Evolutionary conservation across 2,888 invertebrate species (phyloP), one percentile per base, ranked within the genome.

Genomic region (Thyatira batis): DNA sequence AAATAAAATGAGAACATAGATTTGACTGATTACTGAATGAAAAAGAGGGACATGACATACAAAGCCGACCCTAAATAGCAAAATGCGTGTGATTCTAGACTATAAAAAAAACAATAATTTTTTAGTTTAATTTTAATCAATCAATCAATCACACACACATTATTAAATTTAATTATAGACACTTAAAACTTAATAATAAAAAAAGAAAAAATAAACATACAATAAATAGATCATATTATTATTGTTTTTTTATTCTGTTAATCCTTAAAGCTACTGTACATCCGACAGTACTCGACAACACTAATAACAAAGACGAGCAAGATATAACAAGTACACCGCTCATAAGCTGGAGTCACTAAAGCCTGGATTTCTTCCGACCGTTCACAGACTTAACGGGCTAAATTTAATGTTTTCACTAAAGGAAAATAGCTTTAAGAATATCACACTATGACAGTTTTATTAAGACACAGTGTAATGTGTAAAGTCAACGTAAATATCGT

Each of bases 321-420:
- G 52, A 50, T 61, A 48, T 63, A 61, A 56, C 55, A 52, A 52
- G 51, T 58, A 46, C 52, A 55, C 56, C 48, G 53, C 33, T 60
- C 54, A 59, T 66, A 66, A 59, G 57, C 61, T 53, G 54, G 55
- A 56, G 65, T 53, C 57, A 43, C 56, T 54, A 58, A 60, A 66
- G 61, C 58, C 54, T 17, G 59, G 59, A 61, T 57, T 39, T 56
- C 54, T 44, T 51, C 28, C 50, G 59, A 60, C 56, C 56, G 57
- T 58, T 57, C 57, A 53, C 49, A 60, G 61, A 56, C 61, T 58
- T 55, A 63, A 20, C 58, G 54, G 57, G 51, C 45, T 51, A 54
- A 45, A 55, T 52, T 60, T 55, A 57, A 55, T 55, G 49, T 25
- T 43, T 17, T 49, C 51, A 33, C 45, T 28, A 11, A 58, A 39